Percentiles rank a stretch among this genome's conserved stretches.
Evolutionary conservation across 2,797 vertebrate genomes (phyloP).

Genomic region (Heterohyrax brucei): DNA sequence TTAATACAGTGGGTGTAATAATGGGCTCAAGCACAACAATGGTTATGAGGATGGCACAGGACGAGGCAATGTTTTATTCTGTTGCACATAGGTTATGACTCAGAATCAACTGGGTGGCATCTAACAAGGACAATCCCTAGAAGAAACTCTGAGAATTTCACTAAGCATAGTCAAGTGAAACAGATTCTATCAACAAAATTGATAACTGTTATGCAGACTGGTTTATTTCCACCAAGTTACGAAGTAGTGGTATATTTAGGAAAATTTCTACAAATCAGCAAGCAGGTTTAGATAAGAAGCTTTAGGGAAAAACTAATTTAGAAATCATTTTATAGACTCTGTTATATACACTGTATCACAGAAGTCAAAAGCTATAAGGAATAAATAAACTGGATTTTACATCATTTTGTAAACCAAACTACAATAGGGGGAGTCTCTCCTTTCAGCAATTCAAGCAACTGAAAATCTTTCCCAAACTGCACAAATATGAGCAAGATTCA

Average conservation of each 20-base stretch:
- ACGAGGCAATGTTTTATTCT: too few species aligned
- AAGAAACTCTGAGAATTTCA: not conserved
- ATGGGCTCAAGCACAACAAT: too few species aligned
- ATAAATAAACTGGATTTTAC: not conserved
- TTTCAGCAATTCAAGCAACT: conserved; percentile 39
- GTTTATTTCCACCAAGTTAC: conserved; percentile 12
- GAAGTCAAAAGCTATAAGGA: conserved; percentile 2
- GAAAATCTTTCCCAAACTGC: not conserved
- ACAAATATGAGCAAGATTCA: not conserved
- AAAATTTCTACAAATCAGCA: not conserved
- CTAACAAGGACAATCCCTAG: not conserved
- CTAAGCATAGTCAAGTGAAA: not conserved
- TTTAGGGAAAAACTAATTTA: not conserved
- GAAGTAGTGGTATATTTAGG: not conserved
- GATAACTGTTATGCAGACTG: not conserved
- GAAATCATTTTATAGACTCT: not conserved
- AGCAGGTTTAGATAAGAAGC: not conserved
- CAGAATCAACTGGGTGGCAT: too few species aligned
- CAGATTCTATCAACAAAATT: not conserved
- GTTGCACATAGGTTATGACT: too few species aligned
- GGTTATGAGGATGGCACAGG: too few species aligned
- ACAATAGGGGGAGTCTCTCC: not conserved
- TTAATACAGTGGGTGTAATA: too few species aligned
- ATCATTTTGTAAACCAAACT: not conserved
- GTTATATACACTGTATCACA: not conserved